phyloP scores from a whole-genome alignment of 30 jellyfish, hydroid and myxozoan genomes.

The Chrysaora quinquecirrha region DNA sequence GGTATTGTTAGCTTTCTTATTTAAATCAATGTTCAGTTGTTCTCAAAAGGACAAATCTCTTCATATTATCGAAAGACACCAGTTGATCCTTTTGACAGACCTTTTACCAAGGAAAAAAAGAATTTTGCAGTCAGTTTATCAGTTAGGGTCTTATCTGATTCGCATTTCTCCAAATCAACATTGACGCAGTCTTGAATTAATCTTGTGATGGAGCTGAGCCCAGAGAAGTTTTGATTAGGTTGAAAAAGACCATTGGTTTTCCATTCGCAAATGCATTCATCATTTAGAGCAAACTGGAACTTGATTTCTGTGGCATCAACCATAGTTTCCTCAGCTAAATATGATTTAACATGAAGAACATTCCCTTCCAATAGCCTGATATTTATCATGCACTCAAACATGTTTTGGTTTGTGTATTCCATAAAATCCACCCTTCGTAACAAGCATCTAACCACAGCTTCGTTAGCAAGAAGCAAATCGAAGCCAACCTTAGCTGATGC shows the following conservation, averaged over 20 bases:
- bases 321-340: constrained; percentile 28
- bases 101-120: constrained; percentile 31
- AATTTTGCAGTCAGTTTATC: constrained; percentile 37
- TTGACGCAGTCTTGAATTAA: constrained; percentile 27
- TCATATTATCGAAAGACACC: too few species aligned
- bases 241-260: constrained; percentile 20
- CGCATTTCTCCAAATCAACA: constrained; percentile 19
- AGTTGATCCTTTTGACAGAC: constrained; percentile 35
- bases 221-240: constrained; percentile 6
- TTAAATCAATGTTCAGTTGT: too few species aligned
- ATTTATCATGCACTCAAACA: constrained; percentile 15
- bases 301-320: background rate
- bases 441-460: constrained; percentile 19
- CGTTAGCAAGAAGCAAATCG: constrained; percentile 50
- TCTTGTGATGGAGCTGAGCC: constrained; percentile 18
- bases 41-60: too few species aligned
- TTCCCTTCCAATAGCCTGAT: constrained; percentile 6
- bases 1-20: too few species aligned
- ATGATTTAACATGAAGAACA: constrained; percentile 4
- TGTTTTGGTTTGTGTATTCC: background rate
- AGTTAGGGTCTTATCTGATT: constrained; percentile 20
- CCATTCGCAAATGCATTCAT: constrained; percentile 18
- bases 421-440: constrained; percentile 34
- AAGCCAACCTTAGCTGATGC: constrained; percentile 46
- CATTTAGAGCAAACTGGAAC: constrained; percentile 29